These are phyloP conservation scores for Drosophila rufa DNA, from an alignment of 1,140 invertebrate genomes.

Conservation along the genomic window DNA sequence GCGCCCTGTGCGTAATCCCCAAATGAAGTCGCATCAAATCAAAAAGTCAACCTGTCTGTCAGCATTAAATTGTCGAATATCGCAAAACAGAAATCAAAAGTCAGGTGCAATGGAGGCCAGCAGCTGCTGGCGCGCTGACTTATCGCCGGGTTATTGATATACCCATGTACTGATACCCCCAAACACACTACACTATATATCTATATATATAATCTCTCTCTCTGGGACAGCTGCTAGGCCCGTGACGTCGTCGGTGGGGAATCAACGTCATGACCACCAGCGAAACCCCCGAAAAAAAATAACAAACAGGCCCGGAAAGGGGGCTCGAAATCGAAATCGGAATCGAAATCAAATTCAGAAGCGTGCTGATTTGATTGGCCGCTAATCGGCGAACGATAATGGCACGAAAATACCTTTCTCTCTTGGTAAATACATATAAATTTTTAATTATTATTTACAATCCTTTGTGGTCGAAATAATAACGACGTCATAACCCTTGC, in stretches of 20 bases:
- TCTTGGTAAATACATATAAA: slow-evolving; percentile 3
- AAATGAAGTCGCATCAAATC: slow-evolving; percentile 9
- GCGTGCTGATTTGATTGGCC: slow-evolving; percentile 50
- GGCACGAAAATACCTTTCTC: slow-evolving; percentile 10
- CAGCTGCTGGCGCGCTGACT: slow-evolving; percentile 12
- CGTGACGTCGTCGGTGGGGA: slow-evolving; percentile 10
- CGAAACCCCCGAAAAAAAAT: slow-evolving; percentile 17
- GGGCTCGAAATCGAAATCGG: slow-evolving; percentile 27
- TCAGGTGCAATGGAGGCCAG: slow-evolving; percentile 20
- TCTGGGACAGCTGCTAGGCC: slow-evolving; percentile 1
- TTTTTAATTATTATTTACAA: slow-evolving; percentile 37
- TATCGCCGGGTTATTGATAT: slow-evolving; percentile 54
- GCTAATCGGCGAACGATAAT: slow-evolving; percentile 39
- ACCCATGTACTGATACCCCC: slow-evolving; percentile 17
- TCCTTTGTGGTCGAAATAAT: slow-evolving; percentile 27
- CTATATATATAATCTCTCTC: background rate
- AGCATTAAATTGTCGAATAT: slow-evolving; percentile 37
- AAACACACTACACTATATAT: background rate
- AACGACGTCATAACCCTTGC: slow-evolving; percentile 7
- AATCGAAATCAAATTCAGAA: slow-evolving; percentile 37
- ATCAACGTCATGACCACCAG: slow-evolving; percentile 8
- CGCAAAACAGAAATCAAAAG: slow-evolving; percentile 13
- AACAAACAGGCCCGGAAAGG: slow-evolving; percentile 3
- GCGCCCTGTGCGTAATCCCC: background rate
- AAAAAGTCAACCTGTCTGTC: slow-evolving; percentile 28